A percentile compares a stretch with the other conserved stretches of the same genome.
Evolutionary conservation across 1,140 invertebrate species (phyloP).

Genomic region (Apis cerana): DNA sequence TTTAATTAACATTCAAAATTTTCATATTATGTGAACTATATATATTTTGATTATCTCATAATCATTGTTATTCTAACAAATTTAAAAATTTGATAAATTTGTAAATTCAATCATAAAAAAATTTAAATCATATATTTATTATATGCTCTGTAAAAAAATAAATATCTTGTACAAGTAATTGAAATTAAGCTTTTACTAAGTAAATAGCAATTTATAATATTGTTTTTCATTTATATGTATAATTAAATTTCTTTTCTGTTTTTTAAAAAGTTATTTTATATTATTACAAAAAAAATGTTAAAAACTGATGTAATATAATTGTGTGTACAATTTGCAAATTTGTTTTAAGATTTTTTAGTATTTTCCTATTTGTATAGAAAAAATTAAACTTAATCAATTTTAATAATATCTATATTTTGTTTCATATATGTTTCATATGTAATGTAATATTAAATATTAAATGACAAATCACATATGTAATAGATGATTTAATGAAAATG

Average conservation of each 20-base stretch:
- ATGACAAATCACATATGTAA: background rate
- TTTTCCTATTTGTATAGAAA: slow-evolving; percentile 23
- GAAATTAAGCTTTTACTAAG: slow-evolving; percentile 4
- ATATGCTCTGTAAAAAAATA: slow-evolving; percentile 4
- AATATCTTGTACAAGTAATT: slow-evolving; percentile 15
- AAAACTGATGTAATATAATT: slow-evolving; percentile 33
- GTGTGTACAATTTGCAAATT: slow-evolving; percentile 24
- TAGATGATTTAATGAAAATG: slow-evolving; percentile 5
- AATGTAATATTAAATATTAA: slow-evolving; percentile 1
- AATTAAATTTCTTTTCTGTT: slow-evolving; percentile 4
- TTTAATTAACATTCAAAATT: background rate
- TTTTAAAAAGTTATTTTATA: slow-evolving; percentile 7
- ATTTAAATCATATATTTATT: background rate
- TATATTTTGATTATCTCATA: slow-evolving; percentile 14
- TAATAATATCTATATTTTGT: background rate
- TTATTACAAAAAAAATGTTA: slow-evolving; percentile 5
- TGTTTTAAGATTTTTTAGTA: slow-evolving; percentile 14
- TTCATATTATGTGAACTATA: background rate
- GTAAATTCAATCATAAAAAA: slow-evolving; percentile 16
- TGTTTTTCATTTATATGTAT: slow-evolving; percentile 2
- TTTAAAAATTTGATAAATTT: slow-evolving; percentile 25
- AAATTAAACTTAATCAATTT: slow-evolving; percentile 3
- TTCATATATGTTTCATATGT: background rate
- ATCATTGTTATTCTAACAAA: slow-evolving; percentile 8
- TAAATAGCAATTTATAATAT: slow-evolving; percentile 16